Evolutionary conservation across 2,797 vertebrate species (phyloP).

Genomic region (Austrolebias charrua): DNA sequence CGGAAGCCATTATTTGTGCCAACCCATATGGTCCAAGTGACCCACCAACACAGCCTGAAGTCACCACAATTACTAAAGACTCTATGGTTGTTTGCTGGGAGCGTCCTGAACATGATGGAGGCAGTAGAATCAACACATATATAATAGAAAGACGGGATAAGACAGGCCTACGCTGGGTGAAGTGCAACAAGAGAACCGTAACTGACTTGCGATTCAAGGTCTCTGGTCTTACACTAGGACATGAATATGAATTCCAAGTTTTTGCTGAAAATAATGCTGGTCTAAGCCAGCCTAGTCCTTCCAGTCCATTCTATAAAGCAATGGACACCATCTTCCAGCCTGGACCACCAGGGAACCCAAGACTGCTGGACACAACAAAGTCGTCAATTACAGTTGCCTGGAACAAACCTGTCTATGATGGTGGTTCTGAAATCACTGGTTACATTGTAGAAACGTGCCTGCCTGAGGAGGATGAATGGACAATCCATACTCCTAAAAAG

Average conservation of each 20-base stretch:
- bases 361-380: conserved; percentile 93
- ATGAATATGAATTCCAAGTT: conserved; percentile 97
- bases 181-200: conserved; percentile 94
- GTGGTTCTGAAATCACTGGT: conserved; percentile 96
- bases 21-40: conserved; percentile 93
- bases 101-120: conserved; percentile 93
- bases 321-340: conserved; percentile 95
- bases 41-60: conserved; percentile 91
- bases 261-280: conserved; percentile 98
- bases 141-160: conserved; percentile 94
- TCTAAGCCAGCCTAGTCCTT: conserved; percentile 88
- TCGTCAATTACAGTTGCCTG: conserved; percentile 96
- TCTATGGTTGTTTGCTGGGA: conserved; percentile 99
- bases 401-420: conserved; percentile 98
- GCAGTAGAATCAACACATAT: conserved; percentile 93
- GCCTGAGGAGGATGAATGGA: conserved; percentile 98
- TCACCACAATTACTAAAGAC: conserved; percentile 94
- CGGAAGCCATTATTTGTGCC: conserved; percentile 87
- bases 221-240: conserved; percentile 91
- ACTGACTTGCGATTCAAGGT: conserved; percentile 94
- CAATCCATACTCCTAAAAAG: conserved; percentile 88
- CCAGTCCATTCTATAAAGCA: conserved; percentile 95
- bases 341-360: conserved; percentile 95
- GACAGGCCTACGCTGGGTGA: conserved; percentile 94
- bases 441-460: conserved; percentile 95